Evolutionary conservation across 2,888 invertebrate genomes (phyloP).

Genomic region (Cryptops parisi): DNA sequence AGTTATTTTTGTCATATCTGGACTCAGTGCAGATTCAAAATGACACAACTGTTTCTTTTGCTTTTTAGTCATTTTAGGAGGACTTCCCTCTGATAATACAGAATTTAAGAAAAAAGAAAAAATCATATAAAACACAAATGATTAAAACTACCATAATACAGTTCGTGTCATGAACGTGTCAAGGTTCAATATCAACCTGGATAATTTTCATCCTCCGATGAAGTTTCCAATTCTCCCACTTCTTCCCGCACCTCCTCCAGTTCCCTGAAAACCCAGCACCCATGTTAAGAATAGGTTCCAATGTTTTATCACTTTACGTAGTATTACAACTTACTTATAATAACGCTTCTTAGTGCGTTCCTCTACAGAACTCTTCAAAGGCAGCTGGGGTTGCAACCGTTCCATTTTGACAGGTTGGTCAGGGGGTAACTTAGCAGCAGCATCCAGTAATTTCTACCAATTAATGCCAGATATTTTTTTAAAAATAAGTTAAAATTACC

Average conservation of each 20-base stretch:
- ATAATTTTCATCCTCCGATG: conserved; percentile 62
- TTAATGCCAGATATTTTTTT: too few species aligned
- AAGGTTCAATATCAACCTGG: conserved; percentile 40
- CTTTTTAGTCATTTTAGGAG: conserved; percentile 41
- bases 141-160: too few species aligned
- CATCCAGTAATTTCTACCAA: conserved; percentile 37
- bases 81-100: conserved; percentile 43
- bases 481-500: too few species aligned
- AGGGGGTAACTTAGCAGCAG: conserved; percentile 49
- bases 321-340: conserved; percentile 17
- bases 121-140: too few species aligned
- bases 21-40: conserved; percentile 28
- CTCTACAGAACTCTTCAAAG: conserved; percentile 25
- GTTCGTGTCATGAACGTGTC: too few species aligned
- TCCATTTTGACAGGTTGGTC: conserved; percentile 35
- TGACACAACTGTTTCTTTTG: conserved; percentile 39
- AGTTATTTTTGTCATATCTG: conserved; percentile 31
- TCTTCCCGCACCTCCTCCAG: conserved; percentile 53
- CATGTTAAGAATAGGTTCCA: too few species aligned
- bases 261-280: conserved; percentile 43
- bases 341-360: conserved; percentile 28
- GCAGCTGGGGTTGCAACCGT: conserved; percentile 24
- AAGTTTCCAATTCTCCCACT: conserved; percentile 45
- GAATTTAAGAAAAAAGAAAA: conserved; percentile 1
- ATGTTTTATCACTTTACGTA: too few species aligned